Base-by-base conservation (phyloP, 1,140 invertebrate genomes). In the Brachionus calyciflorus region DNA sequence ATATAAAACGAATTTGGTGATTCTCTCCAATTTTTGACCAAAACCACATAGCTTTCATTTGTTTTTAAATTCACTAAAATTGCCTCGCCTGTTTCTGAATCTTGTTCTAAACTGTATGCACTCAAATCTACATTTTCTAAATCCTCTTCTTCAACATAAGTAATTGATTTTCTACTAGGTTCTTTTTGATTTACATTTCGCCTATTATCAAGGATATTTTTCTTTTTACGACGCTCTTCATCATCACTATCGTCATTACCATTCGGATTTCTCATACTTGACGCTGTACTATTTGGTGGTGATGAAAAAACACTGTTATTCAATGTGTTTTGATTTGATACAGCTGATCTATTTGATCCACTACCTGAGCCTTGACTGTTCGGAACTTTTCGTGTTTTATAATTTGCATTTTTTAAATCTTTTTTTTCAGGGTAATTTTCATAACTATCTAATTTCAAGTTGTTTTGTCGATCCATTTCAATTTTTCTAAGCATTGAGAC, bases 101-200 rank as follows among this genome's bases (percentile, higher is more conserved):
- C 65, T 4, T 44, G 28, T 28, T 70, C 41, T 3, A 70, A 40
- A 12, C 21, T 46, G 33, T 30, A 48, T 1, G 44, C 24, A 28
- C 14, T 70, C 28, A 70, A 30, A 19, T 70, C 40, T 14, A 70
- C 46, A 12, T 70, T 44, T 28, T 48, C 33, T 19, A 70, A 37
- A 48, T 70, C 44, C 21, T 70, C 44, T 51, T 70, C 65, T 26
- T 46, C 48, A 6, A 70, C 65, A 51, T 70, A 70, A 28, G 40
- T 51, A 17, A 70, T 19, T 48, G 28, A 46, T 40, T 48, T 24
- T 5, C 21, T 41, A 14, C 26, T 21, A 44, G 60, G 60, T 26
- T 65, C 60, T 65, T 65, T 41, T 44, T 41, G 7, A 14, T 65
- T 65, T 1, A 65, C 60, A 24, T 65, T 65, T 44, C 60, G 33